Conservation (phyloP, 2,113 vertebrate genomes). For the Donacobius atricapilla region DNA sequence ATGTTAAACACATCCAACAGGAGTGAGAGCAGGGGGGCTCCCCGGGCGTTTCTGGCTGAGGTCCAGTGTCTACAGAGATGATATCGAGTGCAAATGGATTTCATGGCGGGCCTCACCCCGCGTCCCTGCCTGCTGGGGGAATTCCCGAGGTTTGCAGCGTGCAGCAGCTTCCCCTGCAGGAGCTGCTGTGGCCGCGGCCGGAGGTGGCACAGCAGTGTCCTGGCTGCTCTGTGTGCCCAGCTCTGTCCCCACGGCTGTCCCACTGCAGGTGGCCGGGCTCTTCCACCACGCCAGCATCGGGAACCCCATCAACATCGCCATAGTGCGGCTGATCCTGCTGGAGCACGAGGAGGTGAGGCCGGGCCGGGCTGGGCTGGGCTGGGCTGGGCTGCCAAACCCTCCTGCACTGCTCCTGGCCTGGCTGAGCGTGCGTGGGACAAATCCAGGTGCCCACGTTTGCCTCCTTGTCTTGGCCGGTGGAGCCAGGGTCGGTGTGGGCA, state of each 20-base stretch:
- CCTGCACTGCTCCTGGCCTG: accelerated
- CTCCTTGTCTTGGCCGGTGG: background rate
- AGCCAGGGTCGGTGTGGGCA: accelerated
- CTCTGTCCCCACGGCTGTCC: background rate
- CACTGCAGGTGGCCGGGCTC: conserved; percentile 86
- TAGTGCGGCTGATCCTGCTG: conserved; percentile 90
- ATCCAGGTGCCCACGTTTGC: accelerated
- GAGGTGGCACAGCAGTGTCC: background rate
- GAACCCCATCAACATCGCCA: conserved; percentile 90
- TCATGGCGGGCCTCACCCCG: accelerated
- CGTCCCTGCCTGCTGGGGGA: background rate
- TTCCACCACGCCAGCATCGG: conserved; percentile 92
- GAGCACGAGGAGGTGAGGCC: conserved; percentile 88
- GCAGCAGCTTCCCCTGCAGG: background rate
- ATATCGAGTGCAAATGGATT: accelerated
- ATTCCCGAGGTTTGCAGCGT: background rate
- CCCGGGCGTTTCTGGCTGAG: accelerated
- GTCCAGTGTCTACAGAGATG: background rate
- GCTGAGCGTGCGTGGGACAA: accelerated
- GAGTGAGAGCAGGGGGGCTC: background rate
- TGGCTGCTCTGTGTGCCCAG: background rate
- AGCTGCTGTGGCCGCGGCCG: no score
- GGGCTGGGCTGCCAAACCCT: background rate
- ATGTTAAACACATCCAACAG: background rate
- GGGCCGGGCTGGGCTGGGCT: background rate